These are phyloP conservation scores for Dipus sagitta DNA, from an alignment of 2,797 vertebrate genomes.

Conservation along the genomic window DNA sequence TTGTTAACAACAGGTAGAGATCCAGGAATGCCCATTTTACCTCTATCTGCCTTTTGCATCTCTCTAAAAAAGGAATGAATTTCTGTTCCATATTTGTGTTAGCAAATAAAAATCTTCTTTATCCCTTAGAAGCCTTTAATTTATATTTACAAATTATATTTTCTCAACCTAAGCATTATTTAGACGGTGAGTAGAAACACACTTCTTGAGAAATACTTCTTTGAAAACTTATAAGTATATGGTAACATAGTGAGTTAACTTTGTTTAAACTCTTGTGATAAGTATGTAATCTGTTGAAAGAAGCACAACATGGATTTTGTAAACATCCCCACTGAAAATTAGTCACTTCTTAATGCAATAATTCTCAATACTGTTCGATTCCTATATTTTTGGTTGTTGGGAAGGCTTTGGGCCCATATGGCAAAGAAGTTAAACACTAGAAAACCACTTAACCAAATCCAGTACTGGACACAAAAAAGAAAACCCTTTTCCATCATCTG, in stretches of 20 bases:
- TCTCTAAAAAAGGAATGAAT: not conserved
- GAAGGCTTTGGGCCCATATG: not conserved
- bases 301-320: not conserved
- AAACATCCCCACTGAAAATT: conserved; percentile 3
- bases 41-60: no score
- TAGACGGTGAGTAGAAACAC: conserved; percentile 34
- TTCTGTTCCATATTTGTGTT: not conserved
- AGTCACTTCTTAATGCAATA: conserved; percentile 34
- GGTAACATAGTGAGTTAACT: not conserved
- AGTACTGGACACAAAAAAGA: conserved; percentile 26
- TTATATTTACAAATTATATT: not conserved
- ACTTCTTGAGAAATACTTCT: conserved; percentile 10
- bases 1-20: no score
- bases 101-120: not conserved
- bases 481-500: not conserved
- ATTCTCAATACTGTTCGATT: conserved; percentile 24
- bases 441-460: conserved; percentile 54
- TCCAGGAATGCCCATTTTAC: no score
- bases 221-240: conserved; percentile 27
- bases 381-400: conserved; percentile 10
- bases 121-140: not conserved
- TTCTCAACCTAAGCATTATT: not conserved
- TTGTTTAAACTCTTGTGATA: conserved; percentile 25
- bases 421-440: conserved; percentile 29
- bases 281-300: no score